Conservation (phyloP, 2,797 vertebrate genomes). For the Erpetoichthys calabaricus region DNA sequence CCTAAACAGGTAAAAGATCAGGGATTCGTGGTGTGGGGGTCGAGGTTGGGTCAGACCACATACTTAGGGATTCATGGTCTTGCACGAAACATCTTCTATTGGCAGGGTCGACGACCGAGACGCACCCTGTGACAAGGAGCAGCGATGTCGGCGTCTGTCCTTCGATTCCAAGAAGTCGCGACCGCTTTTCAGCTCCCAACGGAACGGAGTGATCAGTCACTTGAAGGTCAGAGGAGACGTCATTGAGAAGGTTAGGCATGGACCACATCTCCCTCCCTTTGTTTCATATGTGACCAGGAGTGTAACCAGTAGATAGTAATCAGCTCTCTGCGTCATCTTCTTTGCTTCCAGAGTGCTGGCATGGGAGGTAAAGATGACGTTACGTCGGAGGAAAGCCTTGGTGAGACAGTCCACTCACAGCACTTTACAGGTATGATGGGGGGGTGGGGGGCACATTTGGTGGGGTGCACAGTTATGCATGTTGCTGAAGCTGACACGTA, state of each 20-base stretch:
- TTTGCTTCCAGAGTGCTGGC: slow-evolving; percentile 41
- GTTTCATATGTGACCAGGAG: neutral
- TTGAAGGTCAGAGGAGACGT: slow-evolving; percentile 49
- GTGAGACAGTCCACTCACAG: slow-evolving; percentile 58
- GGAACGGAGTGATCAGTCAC: slow-evolving; percentile 61
- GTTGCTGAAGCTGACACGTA: too few species aligned
- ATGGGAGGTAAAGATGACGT: slow-evolving; percentile 51
- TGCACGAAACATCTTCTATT: neutral
- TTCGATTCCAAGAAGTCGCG: slow-evolving; percentile 58
- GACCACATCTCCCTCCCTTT: neutral
- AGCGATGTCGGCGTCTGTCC: slow-evolving; percentile 60
- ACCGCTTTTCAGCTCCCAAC: slow-evolving; percentile 51
- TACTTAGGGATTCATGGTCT: neutral
- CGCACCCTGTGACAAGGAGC: slow-evolving; percentile 41
- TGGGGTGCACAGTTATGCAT: too few species aligned
- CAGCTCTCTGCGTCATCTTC: neutral
- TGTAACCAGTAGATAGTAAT: neutral
- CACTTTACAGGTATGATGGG: slow-evolving; percentile 69
- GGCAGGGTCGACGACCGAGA: slow-evolving; percentile 86
- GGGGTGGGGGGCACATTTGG: too few species aligned
- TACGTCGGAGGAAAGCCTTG: slow-evolving; percentile 68
- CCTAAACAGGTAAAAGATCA: slow-evolving; percentile 68
- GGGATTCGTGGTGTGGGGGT: slow-evolving; percentile 3
- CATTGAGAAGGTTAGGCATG: slow-evolving; percentile 32
- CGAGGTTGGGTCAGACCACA: neutral